Evolutionary conservation across 2,797 vertebrate genomes (phyloP).

Genomic region (Clarias platycephalus): DNA sequence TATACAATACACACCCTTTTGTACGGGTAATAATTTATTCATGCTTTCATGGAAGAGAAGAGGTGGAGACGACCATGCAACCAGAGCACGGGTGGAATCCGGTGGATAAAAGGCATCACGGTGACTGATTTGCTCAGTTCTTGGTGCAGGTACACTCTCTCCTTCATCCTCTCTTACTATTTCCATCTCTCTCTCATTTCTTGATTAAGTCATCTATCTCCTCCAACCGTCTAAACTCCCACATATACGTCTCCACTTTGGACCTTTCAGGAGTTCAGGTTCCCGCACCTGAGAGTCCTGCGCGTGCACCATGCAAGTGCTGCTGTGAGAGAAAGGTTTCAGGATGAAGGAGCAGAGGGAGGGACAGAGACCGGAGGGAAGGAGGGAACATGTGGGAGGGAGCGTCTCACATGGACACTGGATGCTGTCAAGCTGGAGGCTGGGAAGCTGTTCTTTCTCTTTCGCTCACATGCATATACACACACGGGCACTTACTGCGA

Average conservation of each 20-base stretch:
- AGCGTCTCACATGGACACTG: constrained; percentile 32
- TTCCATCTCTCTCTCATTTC: constrained; percentile 29
- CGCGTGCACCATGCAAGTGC: neutral
- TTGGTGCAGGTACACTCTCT: neutral
- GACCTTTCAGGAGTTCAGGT: neutral
- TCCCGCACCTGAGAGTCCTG: neutral
- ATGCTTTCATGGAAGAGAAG: constrained; percentile 80
- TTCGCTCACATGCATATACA: neutral
- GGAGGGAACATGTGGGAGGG: constrained; percentile 31
- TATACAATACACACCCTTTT: constrained; percentile 98
- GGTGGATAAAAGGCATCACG: constrained; percentile 45
- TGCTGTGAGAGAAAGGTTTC: constrained; percentile 14
- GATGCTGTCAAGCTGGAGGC: constrained; percentile 30
- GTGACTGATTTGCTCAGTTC: constrained; percentile 24
- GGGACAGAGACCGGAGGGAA: constrained; percentile 20
- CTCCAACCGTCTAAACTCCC: constrained; percentile 16
- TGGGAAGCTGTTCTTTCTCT: constrained; percentile 20
- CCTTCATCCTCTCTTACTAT: neutral
- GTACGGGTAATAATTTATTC: constrained; percentile 99
- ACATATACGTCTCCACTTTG: neutral
- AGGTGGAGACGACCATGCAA: constrained; percentile 67
- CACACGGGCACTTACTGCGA: neutral
- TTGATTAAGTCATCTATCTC: neutral
- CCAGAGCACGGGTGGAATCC: constrained; percentile 36
- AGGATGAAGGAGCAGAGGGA: constrained; percentile 11